phyloP scores from a whole-genome alignment of 2,888 invertebrate genomes.

The Chloroclysta siterata region DNA sequence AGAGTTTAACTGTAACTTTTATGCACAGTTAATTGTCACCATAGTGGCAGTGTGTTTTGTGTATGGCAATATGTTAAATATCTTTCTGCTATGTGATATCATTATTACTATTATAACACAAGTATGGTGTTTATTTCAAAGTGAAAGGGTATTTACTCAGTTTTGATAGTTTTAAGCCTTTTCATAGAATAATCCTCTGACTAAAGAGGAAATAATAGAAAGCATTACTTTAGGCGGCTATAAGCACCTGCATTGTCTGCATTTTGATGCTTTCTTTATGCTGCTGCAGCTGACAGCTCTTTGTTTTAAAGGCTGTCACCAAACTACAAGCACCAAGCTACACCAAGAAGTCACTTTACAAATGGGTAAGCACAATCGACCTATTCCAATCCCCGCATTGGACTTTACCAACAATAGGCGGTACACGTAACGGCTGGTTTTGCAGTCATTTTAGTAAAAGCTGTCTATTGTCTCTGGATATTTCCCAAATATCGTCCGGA shows the following conservation, averaged over 20 bases:
- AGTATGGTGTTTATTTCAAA: too few species aligned
- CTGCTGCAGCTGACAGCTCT: constrained; percentile 42
- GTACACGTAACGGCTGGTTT: constrained; percentile 45
- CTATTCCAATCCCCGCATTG: constrained; percentile 36
- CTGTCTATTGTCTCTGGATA: constrained; percentile 69
- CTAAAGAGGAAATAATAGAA: constrained; percentile 58
- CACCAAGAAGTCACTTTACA: constrained; percentile 12
- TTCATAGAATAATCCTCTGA: constrained; percentile 62
- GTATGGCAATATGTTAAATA: too few species aligned
- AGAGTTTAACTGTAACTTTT: too few species aligned
- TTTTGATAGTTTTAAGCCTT: constrained; percentile 63
- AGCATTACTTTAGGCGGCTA: constrained; percentile 46
- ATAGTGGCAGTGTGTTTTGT: too few species aligned
- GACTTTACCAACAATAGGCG: constrained; percentile 35
- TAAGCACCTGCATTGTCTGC: constrained; percentile 59
- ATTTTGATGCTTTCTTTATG: constrained; percentile 49
- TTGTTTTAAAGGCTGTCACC: constrained; percentile 21
- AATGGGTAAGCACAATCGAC: constrained; percentile 21
- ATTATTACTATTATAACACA: too few species aligned
- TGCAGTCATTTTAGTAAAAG: constrained; percentile 71
- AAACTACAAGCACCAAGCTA: constrained; percentile 9
- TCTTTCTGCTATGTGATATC: too few species aligned
- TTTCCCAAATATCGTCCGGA: constrained; percentile 60
- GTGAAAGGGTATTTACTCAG: too few species aligned
- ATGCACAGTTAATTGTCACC: too few species aligned